These are phyloP conservation scores for Zygaena filipendulae DNA, from an alignment of 2,888 invertebrate species.

Conservation along the genomic window DNA sequence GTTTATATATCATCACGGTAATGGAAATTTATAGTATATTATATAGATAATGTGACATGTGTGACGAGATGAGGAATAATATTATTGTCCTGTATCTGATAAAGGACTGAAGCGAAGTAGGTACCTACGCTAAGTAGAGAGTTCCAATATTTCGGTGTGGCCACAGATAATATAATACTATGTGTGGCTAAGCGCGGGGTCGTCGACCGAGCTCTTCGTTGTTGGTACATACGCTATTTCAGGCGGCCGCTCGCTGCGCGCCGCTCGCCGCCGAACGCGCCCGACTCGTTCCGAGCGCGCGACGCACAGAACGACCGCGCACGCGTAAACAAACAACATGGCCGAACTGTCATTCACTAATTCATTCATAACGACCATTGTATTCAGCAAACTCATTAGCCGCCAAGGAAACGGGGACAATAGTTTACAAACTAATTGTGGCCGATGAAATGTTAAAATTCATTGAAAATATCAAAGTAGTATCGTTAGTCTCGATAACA, in stretches of 20 bases:
- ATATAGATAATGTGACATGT: too few relatives aligned
- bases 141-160: constrained; percentile 61
- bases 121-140: constrained; percentile 19
- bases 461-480: constrained; percentile 38
- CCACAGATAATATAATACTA: too few relatives aligned
- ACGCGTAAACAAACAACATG: constrained; percentile 64
- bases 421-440: too few relatives aligned
- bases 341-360: constrained; percentile 64
- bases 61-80: too few relatives aligned
- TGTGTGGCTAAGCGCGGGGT: constrained; percentile 44
- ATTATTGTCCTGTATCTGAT: too few relatives aligned
- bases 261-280: constrained; percentile 41
- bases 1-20: too few relatives aligned
- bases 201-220: constrained; percentile 56
- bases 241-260: constrained; percentile 46
- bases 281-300: constrained; percentile 45
- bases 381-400: constrained; percentile 47
- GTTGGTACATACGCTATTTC: constrained; percentile 63
- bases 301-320: constrained; percentile 2
- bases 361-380: constrained; percentile 62
- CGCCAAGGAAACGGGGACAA: too few relatives aligned
- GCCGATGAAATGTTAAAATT: too few relatives aligned
- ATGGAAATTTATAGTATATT: too few relatives aligned
- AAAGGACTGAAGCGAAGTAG: too few relatives aligned
- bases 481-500: too few relatives aligned